Evolutionary conservation across 2,113 vertebrate genomes (phyloP), one percentile per base, ranked within the genome.

Genomic region (Lynx canadensis): DNA sequence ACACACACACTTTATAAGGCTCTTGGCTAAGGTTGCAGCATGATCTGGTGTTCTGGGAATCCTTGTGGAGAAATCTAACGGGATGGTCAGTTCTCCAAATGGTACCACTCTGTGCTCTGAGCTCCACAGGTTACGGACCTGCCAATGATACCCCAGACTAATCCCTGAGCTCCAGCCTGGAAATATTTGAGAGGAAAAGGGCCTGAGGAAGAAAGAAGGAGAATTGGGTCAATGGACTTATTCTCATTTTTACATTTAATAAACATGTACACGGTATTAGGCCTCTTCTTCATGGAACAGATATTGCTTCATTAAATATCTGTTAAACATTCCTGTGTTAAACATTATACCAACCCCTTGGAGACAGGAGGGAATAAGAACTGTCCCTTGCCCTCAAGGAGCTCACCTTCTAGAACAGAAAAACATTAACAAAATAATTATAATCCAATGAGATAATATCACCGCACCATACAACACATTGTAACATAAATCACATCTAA

Each of bases 181-280:
- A 97, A 89, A 66, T 82, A 48, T 31, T 89, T 82, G 78, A 63
- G 5, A 73, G 66, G 57, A 60, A 84, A 87, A 50, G 60, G 48
- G 55, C 45, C 85, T 63, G 12, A 90, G 41, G 25, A 63, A 86
- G 45, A 74, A 16, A 60, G 12, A 83, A 71, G 69, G 27, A 80
- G 66, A 94, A 88, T 16, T 94, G 89, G 89, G 63, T 31, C 14
- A 33, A 50, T n/a, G 45, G 11, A 4, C n/a, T 83, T 60, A 60
- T 89, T 84, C 69, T 82, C 60, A n/a, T 80, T 83, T 97, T 79
- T 80, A 65, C 41, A 73, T 60, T 92, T 65, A 85, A 80, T 73
- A 89, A 95, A 45, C 33, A 63, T 52, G 36, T 71, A 7, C 33
- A n/a, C 15, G 25, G 8, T 60, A 25, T 81, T 82, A 66, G 65